These are phyloP conservation scores for Tenthredo livida DNA, from an alignment of 2,888 invertebrate genomes.

Conservation along the genomic window DNA sequence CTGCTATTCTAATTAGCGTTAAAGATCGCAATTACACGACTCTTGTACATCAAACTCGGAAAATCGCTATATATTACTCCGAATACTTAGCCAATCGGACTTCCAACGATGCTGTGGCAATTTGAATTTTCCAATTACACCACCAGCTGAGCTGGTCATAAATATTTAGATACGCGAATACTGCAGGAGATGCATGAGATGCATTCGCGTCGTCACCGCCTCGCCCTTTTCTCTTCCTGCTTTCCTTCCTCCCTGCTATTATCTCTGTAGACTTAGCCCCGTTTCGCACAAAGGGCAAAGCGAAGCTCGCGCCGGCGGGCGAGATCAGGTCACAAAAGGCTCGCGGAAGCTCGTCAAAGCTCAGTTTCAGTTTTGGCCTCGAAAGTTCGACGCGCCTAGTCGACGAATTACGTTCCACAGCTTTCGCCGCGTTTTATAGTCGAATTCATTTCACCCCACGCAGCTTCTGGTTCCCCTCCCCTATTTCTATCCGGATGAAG, in stretches of 20 bases:
- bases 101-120: not conserved
- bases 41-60: not conserved
- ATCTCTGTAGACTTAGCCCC: conserved; percentile 50
- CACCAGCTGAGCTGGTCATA: too few species aligned
- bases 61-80: not conserved
- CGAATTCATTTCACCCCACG: not conserved
- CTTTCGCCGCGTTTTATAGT: not conserved
- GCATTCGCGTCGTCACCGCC: not conserved
- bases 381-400: not conserved
- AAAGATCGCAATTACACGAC: not conserved
- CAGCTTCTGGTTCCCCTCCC: not conserved
- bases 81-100: not conserved
- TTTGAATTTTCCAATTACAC: too few species aligned
- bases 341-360: conserved; percentile 50
- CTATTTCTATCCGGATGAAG: not conserved
- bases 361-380: conserved; percentile 46
- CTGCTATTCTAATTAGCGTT: not conserved
- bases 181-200: not conserved
- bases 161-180: too few species aligned
- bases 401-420: not conserved
- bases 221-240: not conserved
- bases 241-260: not conserved
- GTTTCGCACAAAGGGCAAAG: conserved; percentile 38
- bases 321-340: conserved; percentile 43
- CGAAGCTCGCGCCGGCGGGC: not conserved